Evolutionary conservation across 1,140 invertebrate species (phyloP).

Genomic region (Anastatus disparis): DNA sequence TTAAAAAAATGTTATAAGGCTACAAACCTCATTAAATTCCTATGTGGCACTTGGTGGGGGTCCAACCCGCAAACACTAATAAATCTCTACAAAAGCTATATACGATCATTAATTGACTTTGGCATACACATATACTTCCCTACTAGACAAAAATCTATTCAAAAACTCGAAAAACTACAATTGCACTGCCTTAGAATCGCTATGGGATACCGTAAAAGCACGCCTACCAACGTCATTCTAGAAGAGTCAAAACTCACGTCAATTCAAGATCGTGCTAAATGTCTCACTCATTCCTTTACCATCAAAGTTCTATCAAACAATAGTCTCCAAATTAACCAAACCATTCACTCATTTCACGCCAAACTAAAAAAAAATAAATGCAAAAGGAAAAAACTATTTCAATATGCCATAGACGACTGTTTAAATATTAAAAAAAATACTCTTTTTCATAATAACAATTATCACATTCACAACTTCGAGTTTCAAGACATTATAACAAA

Average conservation of each 20-base stretch:
- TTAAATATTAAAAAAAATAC: no score
- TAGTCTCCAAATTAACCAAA: no score
- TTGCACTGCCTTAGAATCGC: not conserved
- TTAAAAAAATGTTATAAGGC: not conserved
- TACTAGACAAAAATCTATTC: not conserved
- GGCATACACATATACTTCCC: no score
- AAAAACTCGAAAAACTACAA: conserved; percentile 22
- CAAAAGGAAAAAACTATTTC: no score
- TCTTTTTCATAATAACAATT: no score
- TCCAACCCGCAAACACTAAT: not conserved
- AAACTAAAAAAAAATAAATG: no score
- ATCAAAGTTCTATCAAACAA: no score
- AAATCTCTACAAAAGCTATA: not conserved
- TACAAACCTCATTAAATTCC: not conserved
- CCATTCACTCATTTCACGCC: no score
- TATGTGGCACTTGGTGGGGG: conserved; percentile 15
- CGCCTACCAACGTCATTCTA: conserved; percentile 6
- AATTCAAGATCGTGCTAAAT: not conserved
- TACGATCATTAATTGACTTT: not conserved
- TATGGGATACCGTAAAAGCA: conserved; percentile 15
- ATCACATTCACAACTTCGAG: no score
- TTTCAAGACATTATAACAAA: no score
- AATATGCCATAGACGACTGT: no score
- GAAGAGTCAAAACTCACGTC: not conserved
- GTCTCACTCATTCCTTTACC: not conserved